Evolutionary conservation across 2,113 vertebrate genomes (phyloP).

Genomic region (Triplophysa tibetana): DNA sequence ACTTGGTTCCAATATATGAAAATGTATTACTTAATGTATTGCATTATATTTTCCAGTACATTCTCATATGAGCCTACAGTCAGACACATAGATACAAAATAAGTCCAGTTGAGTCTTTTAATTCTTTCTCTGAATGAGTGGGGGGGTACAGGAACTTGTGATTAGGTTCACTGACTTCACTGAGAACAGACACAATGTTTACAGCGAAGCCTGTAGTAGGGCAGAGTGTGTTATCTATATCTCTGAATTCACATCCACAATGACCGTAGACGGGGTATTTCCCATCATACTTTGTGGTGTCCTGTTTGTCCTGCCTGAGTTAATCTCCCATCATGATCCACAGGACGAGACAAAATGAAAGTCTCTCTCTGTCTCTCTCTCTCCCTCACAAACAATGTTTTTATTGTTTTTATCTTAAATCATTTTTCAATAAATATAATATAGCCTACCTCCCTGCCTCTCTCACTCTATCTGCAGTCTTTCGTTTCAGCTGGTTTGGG

Average conservation of each 20-base stretch:
- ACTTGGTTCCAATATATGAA: too few species aligned
- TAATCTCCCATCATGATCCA: constrained; percentile 53
- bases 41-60: too few species aligned
- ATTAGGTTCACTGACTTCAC: neutral
- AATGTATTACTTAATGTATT: too few species aligned
- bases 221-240: constrained; percentile 6
- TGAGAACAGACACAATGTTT: neutral
- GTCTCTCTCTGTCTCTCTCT: constrained; percentile 42
- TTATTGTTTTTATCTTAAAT: neutral
- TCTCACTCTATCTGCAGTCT: constrained; percentile 31
- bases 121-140: neutral
- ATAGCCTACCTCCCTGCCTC: neutral
- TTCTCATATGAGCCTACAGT: too few species aligned
- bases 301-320: constrained; percentile 30
- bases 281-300: constrained; percentile 43
- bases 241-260: constrained; percentile 36
- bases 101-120: too few species aligned
- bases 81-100: too few species aligned
- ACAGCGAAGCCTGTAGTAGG: constrained; percentile 8
- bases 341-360: constrained; percentile 43
- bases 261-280: constrained; percentile 32
- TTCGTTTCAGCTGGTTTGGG: constrained; percentile 39
- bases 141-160: neutral
- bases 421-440: constrained; percentile 1
- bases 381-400: constrained; percentile 30